These are phyloP conservation scores for Coptotermes formosanus DNA, from an alignment of 1,140 invertebrate genomes.

Conservation along the genomic window DNA sequence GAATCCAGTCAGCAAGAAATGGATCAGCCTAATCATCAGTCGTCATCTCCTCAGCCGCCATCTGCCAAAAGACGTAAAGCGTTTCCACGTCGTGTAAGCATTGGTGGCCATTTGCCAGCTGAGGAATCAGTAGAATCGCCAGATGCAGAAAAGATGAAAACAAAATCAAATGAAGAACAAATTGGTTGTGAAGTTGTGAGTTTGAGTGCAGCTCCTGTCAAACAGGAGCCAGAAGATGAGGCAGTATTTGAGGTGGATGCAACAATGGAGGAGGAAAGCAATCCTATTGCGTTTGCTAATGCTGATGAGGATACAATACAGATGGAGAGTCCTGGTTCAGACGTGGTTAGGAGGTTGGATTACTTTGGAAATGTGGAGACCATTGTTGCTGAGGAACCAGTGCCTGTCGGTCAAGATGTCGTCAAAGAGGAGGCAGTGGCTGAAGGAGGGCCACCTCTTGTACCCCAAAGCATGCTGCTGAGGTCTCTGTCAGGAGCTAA, in stretches of 20 bases:
- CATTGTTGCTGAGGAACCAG: not conserved
- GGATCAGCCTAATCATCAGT: not conserved
- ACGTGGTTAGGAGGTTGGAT: not conserved
- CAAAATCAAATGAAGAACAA: not conserved
- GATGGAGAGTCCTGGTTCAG: not conserved
- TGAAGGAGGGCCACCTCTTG: not conserved
- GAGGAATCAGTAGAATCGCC: not conserved
- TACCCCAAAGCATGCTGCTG: not conserved
- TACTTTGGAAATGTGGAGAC: slow-evolving; percentile 10
- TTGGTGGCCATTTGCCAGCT: not conserved
- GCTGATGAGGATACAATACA: not conserved
- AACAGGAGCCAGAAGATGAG: not conserved
- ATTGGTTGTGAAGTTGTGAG: not conserved
- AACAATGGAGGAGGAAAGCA: not conserved
- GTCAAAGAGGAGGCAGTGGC: not conserved
- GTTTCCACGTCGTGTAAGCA: not conserved
- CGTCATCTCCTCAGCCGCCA: not conserved
- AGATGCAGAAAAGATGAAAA: not conserved
- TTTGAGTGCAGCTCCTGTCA: not conserved
- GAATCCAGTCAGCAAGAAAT: not conserved
- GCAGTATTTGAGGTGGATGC: not conserved
- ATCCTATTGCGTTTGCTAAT: not conserved
- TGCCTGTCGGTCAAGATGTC: not conserved
- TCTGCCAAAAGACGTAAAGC: slow-evolving; percentile 10
- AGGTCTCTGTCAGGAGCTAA: not conserved